phyloP scores from a whole-genome alignment of 2,797 vertebrate species.

The Microhierax caerulescens region DNA sequence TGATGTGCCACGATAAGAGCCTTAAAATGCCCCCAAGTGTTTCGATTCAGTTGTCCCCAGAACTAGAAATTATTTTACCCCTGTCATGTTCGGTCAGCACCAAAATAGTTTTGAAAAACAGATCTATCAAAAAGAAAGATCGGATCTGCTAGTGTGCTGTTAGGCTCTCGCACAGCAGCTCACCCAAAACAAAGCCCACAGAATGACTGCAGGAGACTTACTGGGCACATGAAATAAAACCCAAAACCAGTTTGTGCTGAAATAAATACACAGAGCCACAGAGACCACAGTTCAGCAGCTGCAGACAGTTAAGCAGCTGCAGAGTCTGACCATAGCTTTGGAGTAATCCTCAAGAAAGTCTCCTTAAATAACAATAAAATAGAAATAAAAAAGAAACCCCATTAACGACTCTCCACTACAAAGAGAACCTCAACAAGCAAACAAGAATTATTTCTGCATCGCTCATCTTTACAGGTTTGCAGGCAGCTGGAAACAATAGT shows the following conservation, averaged over 20 bases:
- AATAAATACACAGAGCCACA: neutral
- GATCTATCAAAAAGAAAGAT: neutral
- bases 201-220: neutral
- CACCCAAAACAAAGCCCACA: neutral
- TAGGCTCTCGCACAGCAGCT: neutral
- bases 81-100: neutral
- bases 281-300: conserved; percentile 5
- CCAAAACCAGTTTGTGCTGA: neutral
- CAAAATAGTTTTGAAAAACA: neutral
- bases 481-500: neutral
- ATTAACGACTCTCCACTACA: neutral
- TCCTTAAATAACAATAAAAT: neutral
- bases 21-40: neutral
- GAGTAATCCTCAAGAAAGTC: neutral
- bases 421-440: neutral
- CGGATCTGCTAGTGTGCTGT: neutral
- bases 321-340: neutral
- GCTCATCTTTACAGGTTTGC: neutral
- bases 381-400: neutral
- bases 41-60: neutral
- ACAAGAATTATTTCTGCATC: neutral
- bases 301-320: conserved; percentile 17
- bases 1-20: neutral
- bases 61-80: neutral
- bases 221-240: neutral